These are phyloP conservation scores for Rynchops niger DNA, from an alignment of 2,113 vertebrate species.

Conservation along the genomic window DNA sequence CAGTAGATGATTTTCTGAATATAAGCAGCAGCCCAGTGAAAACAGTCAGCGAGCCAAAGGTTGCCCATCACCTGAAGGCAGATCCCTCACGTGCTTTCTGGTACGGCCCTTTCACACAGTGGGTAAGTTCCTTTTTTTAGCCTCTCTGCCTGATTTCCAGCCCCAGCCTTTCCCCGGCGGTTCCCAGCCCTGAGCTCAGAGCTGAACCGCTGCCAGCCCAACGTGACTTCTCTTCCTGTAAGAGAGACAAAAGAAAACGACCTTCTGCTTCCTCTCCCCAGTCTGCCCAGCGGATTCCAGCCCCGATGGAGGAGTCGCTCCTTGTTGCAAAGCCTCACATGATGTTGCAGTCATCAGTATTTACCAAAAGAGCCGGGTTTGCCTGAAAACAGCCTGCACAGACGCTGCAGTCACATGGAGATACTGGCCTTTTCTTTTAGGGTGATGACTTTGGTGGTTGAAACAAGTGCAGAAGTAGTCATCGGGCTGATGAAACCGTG, in stretches of 20 bases:
- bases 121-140: not conserved
- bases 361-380: not conserved
- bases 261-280: not conserved
- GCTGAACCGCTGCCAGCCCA: not conserved
- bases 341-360: slow-evolving; percentile 6
- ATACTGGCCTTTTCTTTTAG: not conserved
- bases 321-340: slow-evolving; percentile 62
- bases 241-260: not conserved
- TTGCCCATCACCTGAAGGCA: not conserved
- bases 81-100: not conserved
- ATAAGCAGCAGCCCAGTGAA: not conserved
- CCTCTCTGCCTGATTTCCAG: not conserved
- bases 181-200: not conserved
- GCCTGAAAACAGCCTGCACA: not conserved
- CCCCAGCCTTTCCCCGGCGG: not conserved
- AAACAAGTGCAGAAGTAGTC: not conserved
- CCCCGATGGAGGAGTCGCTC: not conserved
- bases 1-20: not conserved
- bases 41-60: not conserved
- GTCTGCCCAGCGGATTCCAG: not conserved
- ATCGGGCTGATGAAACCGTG: not conserved
- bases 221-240: slow-evolving; percentile 36
- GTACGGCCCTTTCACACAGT: not conserved
- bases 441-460: not conserved
- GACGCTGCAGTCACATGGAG: not conserved